phyloP scores from a whole-genome alignment of 2,888 invertebrate species.

The Phoronis australis region DNA sequence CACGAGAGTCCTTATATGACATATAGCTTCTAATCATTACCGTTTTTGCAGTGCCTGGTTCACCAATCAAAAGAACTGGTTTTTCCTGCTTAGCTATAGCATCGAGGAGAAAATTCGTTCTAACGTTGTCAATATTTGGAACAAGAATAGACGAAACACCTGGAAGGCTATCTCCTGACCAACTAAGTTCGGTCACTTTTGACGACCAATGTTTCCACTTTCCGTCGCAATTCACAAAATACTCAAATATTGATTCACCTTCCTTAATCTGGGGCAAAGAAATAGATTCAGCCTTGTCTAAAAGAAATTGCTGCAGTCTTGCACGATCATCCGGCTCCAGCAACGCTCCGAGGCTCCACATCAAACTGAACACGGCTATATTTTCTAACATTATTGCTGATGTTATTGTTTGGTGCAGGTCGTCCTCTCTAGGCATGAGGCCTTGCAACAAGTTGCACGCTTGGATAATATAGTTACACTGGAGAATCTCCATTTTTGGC shows the following conservation, averaged over 20 bases:
- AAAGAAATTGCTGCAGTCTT: slow-evolving; percentile 67
- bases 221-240: slow-evolving; percentile 65
- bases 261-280: slow-evolving; percentile 67
- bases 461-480: slow-evolving; percentile 78
- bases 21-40: slow-evolving; percentile 76
- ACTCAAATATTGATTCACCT: slow-evolving; percentile 72
- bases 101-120: slow-evolving; percentile 76
- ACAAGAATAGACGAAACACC: slow-evolving; percentile 78
- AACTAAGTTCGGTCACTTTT: slow-evolving; percentile 61
- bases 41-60: slow-evolving; percentile 87
- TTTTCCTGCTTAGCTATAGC: slow-evolving; percentile 70
- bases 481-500: slow-evolving; percentile 76
- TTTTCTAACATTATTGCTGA: slow-evolving; percentile 67
- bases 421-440: slow-evolving; percentile 56
- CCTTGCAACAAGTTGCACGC: slow-evolving; percentile 72
- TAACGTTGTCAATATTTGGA: slow-evolving; percentile 82
- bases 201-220: slow-evolving; percentile 79
- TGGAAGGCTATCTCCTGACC: slow-evolving; percentile 60
- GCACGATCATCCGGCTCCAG: slow-evolving; percentile 70
- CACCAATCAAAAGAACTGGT: slow-evolving; percentile 77
- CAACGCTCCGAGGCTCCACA: slow-evolving; percentile 85
- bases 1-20: slow-evolving; percentile 70
- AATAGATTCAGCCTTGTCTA: slow-evolving; percentile 64
- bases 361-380: slow-evolving; percentile 72
- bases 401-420: slow-evolving; percentile 54